phyloP scores from a whole-genome alignment of 1,140 invertebrate genomes.

The Achroia grisella region DNA sequence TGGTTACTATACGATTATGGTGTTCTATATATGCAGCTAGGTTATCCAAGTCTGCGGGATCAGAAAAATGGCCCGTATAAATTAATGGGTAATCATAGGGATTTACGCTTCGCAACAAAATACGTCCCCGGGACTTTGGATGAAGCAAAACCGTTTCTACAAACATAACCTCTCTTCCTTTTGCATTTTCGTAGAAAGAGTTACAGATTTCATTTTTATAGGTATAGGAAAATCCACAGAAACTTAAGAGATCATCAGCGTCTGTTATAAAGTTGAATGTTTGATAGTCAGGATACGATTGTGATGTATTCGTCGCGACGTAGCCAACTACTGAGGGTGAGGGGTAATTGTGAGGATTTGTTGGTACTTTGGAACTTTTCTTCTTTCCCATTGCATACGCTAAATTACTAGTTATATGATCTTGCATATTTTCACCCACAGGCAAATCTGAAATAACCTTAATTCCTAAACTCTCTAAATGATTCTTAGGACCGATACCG shows the following conservation, averaged over 20 bases:
- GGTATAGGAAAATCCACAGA: conserved; percentile 12
- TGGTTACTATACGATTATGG: conserved; percentile 11
- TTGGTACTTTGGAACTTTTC: not conserved
- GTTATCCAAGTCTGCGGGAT: conserved; percentile 68
- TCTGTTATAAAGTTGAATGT: conserved; percentile 35
- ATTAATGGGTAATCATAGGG: conserved; percentile 78
- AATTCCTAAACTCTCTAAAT: conserved; percentile 78
- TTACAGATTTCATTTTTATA: conserved; percentile 28
- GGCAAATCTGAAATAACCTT: conserved; percentile 73
- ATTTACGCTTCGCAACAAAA: conserved; percentile 74
- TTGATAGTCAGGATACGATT: conserved; percentile 19
- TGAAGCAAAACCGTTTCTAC: conserved; percentile 63
- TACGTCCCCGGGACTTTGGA: conserved; percentile 76
- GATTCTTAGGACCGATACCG: conserved; percentile 81
- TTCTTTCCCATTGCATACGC: conserved; percentile 22
- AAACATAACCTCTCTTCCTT: conserved; percentile 52
- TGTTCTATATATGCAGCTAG: conserved; percentile 10
- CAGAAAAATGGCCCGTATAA: conserved; percentile 79
- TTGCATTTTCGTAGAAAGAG: conserved; percentile 31
- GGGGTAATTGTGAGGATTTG: conserved; percentile 5
- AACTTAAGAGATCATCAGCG: no score
- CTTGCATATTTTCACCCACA: conserved; percentile 80
- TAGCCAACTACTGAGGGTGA: conserved; percentile 10
- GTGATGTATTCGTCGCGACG: conserved; percentile 22
- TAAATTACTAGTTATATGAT: conserved; percentile 71